Percentiles rank a stretch among this genome's conserved stretches.
These are phyloP conservation scores for Trissolcus japonicus DNA, from an alignment of 2,888 invertebrate genomes.

Conservation along the genomic window DNA sequence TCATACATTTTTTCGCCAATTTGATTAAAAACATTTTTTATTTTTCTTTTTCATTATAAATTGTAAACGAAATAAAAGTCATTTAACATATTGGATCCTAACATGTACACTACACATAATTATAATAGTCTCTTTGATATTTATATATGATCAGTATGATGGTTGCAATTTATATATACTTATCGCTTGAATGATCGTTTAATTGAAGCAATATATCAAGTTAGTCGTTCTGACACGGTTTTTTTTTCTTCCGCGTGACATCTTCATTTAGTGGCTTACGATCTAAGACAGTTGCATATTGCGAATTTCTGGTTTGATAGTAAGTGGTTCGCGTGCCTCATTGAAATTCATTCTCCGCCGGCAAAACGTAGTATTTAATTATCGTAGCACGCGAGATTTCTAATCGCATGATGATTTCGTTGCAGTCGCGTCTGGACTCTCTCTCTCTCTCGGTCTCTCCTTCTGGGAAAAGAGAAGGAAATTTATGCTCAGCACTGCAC, in stretches of 20 bases:
- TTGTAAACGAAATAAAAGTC: background rate
- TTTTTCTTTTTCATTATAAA: no score
- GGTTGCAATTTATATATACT: constrained; percentile 15
- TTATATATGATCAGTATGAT: background rate
- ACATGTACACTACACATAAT: background rate
- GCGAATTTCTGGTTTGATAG: constrained; percentile 41
- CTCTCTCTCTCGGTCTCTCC: constrained; percentile 37
- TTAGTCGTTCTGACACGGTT: constrained; percentile 18
- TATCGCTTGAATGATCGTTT: constrained; percentile 40
- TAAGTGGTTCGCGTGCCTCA: constrained; percentile 54
- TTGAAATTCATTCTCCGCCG: constrained; percentile 55
- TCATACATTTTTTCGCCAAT: no score
- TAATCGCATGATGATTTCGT: constrained; percentile 53
- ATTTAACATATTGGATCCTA: no score
- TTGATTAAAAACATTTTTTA: no score
- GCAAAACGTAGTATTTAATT: constrained; percentile 56
- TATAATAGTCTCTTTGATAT: background rate
- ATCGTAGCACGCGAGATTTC: constrained; percentile 55
- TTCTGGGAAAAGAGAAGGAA: constrained; percentile 45
- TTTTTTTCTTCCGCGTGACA: constrained; percentile 39
- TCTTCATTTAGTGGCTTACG: constrained; percentile 44
- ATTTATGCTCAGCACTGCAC: constrained; percentile 50
- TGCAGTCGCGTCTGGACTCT: constrained; percentile 20
- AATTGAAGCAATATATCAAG: constrained; percentile 34
- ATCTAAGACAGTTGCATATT: constrained; percentile 49